Percentiles rank a stretch among this genome's conserved stretches.
Conservation (phyloP, 2,888 invertebrate species). For the Balanococcus diminutus region DNA sequence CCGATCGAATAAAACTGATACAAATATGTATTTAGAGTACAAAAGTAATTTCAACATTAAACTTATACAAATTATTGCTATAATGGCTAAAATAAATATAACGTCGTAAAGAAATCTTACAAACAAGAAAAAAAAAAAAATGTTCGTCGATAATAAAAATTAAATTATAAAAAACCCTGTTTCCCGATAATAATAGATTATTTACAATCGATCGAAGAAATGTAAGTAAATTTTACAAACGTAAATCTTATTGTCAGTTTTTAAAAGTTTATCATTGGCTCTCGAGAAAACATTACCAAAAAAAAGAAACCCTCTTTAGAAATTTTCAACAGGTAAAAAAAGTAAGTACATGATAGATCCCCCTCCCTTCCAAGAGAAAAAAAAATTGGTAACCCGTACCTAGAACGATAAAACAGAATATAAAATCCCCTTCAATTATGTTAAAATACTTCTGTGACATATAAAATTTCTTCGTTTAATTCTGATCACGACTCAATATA, state of each 20-base stretch:
- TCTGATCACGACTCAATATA: too few species aligned
- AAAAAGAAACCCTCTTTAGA: background rate
- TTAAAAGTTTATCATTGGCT: slow-evolving; percentile 14
- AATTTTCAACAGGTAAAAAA: background rate
- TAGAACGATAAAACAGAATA: background rate
- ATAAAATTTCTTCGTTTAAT: too few species aligned
- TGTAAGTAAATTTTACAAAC: slow-evolving; percentile 24
- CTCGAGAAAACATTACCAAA: background rate
- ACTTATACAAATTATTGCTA: slow-evolving; percentile 49
- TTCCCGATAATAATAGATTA: slow-evolving; percentile 42
- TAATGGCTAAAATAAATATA: slow-evolving; percentile 50
- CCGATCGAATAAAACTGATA: slow-evolving; percentile 12
- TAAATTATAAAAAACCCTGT: slow-evolving; percentile 47
- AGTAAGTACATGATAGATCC: background rate
- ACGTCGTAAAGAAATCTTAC: slow-evolving; percentile 52
- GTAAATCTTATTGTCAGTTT: slow-evolving; percentile 24
- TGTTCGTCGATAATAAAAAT: slow-evolving; percentile 22
- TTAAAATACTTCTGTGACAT: background rate
- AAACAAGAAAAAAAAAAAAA: slow-evolving; percentile 45
- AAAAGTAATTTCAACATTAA: slow-evolving; percentile 50
- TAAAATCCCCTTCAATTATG: background rate
- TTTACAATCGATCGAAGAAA: slow-evolving; percentile 11
- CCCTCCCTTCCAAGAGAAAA: background rate
- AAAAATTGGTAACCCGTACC: background rate
- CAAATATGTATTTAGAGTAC: slow-evolving; percentile 48